Evolutionary conservation across 2,797 vertebrate species (phyloP).

Genomic region (Centroberyx gerrardi): DNA sequence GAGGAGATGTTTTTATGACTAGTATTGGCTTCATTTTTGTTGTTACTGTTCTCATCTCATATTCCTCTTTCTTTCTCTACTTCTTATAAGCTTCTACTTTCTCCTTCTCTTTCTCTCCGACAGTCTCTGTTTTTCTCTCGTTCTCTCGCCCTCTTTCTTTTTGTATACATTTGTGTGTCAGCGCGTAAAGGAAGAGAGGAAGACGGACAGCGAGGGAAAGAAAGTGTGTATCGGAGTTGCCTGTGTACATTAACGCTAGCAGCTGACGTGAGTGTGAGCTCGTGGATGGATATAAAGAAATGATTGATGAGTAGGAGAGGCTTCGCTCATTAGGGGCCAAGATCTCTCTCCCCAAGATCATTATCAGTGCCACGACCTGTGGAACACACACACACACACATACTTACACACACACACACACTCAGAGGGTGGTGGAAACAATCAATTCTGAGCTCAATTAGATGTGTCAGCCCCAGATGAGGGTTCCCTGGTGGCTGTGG

Average conservation of each 20-base stretch:
- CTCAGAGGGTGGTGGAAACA: constrained; percentile 41
- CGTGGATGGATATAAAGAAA: constrained; percentile 21
- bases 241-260: constrained; percentile 1
- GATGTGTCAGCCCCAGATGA: constrained; percentile 53
- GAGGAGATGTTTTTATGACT: neutral
- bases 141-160: neutral
- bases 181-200: neutral
- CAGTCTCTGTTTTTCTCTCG: neutral
- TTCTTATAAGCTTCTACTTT: neutral
- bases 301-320: constrained; percentile 51
- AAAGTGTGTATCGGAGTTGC: constrained; percentile 4
- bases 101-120: neutral
- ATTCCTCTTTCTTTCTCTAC: neutral
- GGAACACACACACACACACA: constrained; percentile 13
- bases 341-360: constrained; percentile 39
- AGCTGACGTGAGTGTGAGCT: constrained; percentile 26
- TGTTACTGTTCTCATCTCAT: neutral
- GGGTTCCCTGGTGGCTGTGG: constrained; percentile 40
- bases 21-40: neutral
- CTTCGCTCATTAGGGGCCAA: constrained; percentile 38
- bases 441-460: constrained; percentile 52
- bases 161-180: neutral
- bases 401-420: constrained; percentile 22
- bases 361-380: constrained; percentile 51
- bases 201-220: neutral